Conservation (phyloP, 2,888 invertebrate species). For the Ophion ventricosus region DNA sequence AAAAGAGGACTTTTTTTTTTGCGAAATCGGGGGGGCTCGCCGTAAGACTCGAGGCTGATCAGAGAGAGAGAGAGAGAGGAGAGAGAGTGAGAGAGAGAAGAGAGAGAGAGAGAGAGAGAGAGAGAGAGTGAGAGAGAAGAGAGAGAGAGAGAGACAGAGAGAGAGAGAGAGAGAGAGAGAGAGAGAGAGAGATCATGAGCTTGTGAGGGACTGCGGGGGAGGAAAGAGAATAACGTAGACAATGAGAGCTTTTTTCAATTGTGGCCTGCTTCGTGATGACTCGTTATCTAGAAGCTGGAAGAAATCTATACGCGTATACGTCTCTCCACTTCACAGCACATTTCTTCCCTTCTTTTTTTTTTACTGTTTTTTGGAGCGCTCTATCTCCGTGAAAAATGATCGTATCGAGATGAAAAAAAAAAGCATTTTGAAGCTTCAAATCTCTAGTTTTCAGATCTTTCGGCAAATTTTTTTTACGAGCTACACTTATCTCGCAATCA, state of each 20-base stretch:
- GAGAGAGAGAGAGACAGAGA: slow-evolving; percentile 3
- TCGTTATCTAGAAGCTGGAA: slow-evolving; percentile 33
- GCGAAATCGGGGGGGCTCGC: too few relatives aligned
- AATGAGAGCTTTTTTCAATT: slow-evolving; percentile 45
- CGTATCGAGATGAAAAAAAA: too few relatives aligned
- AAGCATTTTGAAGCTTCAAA: too few relatives aligned
- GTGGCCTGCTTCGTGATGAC: slow-evolving; percentile 15
- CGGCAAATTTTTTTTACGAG: too few relatives aligned
- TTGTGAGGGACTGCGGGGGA: too few relatives aligned
- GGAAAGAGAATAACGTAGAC: slow-evolving; percentile 13
- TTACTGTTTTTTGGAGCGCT: too few relatives aligned
- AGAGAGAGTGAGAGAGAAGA: not conserved
- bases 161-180: slow-evolving; percentile 17
- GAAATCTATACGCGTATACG: not conserved
- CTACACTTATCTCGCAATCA: too few relatives aligned
- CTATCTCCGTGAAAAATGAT: too few relatives aligned
- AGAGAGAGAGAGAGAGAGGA: not conserved
- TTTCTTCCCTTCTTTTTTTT: too few relatives aligned
- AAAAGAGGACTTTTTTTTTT: slow-evolving; percentile 42
- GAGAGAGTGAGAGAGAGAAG: not conserved
- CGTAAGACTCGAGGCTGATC: slow-evolving; percentile 28
- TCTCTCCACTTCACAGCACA: too few relatives aligned
- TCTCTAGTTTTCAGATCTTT: too few relatives aligned
- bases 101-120: slow-evolving; percentile 3
- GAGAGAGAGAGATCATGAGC: not conserved